Evolutionary conservation across 2,797 vertebrate species (phyloP).

Genomic region (Sebastes diaconus): DNA sequence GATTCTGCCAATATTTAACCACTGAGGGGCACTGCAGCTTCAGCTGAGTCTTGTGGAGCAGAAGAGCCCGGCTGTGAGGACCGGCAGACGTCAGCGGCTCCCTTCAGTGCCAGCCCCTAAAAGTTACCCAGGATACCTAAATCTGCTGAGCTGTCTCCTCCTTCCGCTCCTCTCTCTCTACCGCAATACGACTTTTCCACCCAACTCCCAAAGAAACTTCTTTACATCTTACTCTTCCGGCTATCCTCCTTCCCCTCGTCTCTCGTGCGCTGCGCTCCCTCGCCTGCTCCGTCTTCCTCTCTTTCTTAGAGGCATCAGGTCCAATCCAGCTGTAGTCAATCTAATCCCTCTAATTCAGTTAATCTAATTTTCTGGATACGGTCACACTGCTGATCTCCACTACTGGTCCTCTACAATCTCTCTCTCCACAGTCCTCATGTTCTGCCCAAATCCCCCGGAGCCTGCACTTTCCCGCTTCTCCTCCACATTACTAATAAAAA

Average conservation of each 20-base stretch:
- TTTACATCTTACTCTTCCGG: slow-evolving; percentile 41
- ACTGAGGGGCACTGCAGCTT: slow-evolving; percentile 74
- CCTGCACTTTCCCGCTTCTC: slow-evolving; percentile 28
- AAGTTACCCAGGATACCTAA: slow-evolving; percentile 71
- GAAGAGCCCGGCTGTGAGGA: slow-evolving; percentile 22
- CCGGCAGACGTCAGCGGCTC: slow-evolving; percentile 50
- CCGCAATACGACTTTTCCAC: slow-evolving; percentile 73
- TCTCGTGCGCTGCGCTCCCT: neutral
- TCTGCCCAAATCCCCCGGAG: slow-evolving; percentile 42
- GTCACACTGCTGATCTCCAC: slow-evolving; percentile 63
- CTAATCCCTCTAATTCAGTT: slow-evolving; percentile 79
- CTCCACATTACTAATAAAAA: slow-evolving; percentile 15
- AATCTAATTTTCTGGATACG: slow-evolving; percentile 74
- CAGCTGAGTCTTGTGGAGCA: slow-evolving; percentile 32
- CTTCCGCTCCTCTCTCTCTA: slow-evolving; percentile 51
- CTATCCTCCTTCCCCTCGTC: slow-evolving; percentile 13
- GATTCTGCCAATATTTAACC: slow-evolving; percentile 13
- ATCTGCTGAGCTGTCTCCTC: slow-evolving; percentile 77
- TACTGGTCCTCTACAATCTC: slow-evolving; percentile 45
- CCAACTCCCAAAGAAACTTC: slow-evolving; percentile 65
- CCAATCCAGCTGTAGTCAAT: slow-evolving; percentile 68
- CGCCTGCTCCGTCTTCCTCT: slow-evolving; percentile 24
- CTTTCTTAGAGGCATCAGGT: slow-evolving; percentile 60
- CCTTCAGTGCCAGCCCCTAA: slow-evolving; percentile 66
- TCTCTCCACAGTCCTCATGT: slow-evolving; percentile 30